phyloP scores from a whole-genome alignment of 1,140 invertebrate genomes.

The Eriosoma lanigerum region DNA sequence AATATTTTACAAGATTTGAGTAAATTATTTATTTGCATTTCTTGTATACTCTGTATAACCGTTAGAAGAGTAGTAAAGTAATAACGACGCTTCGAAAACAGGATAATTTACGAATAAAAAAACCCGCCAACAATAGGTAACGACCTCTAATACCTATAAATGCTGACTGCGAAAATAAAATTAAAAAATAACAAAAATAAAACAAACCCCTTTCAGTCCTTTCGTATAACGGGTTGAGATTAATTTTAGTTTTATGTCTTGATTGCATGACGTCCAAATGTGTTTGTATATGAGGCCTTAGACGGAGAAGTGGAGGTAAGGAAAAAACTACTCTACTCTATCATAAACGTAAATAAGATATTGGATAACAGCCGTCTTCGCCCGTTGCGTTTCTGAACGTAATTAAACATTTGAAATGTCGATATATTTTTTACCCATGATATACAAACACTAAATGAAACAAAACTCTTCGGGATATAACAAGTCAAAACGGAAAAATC shows the following conservation, averaged over 20 bases:
- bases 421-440: background rate
- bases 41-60: too few species aligned
- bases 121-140: conserved; percentile 6
- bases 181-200: conserved; percentile 29
- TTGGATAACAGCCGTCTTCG: conserved; percentile 38
- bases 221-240: conserved; percentile 39
- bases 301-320: background rate
- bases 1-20: too few species aligned
- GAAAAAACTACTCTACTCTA: conserved; percentile 31
- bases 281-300: background rate
- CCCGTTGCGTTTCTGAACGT: conserved; percentile 34
- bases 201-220: conserved; percentile 4
- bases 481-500: background rate
- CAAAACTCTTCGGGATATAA: background rate
- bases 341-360: conserved; percentile 44
- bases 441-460: conserved; percentile 16
- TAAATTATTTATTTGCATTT: too few species aligned
- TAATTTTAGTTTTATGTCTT: conserved; percentile 51
- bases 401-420: conserved; percentile 47
- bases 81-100: background rate
- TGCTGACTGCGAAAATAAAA: conserved; percentile 21
- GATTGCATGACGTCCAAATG: conserved; percentile 42
- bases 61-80: too few species aligned
- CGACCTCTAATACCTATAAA: conserved; percentile 32
- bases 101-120: background rate